phyloP scores from a whole-genome alignment of 1,140 invertebrate species.

The Pseudoatta argentina region DNA sequence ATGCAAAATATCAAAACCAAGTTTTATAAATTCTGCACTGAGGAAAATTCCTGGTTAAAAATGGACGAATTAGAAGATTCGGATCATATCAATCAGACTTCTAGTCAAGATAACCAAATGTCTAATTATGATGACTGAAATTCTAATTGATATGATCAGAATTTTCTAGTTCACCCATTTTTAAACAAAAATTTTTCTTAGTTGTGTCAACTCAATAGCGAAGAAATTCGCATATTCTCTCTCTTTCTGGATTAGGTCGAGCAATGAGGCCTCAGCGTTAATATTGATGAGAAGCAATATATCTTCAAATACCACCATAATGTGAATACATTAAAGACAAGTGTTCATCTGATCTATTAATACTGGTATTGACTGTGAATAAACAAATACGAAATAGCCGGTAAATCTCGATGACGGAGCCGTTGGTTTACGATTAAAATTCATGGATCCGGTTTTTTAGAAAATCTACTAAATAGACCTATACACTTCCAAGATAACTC shows the following conservation, averaged over 20 bases:
- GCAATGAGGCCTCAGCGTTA: conserved; percentile 13
- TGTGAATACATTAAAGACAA: neutral
- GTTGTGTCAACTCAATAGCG: neutral
- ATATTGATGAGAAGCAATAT: conserved; percentile 30
- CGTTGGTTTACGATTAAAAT: conserved; percentile 11
- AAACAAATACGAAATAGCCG: conserved; percentile 3
- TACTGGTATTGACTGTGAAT: conserved; percentile 3
- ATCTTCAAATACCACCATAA: neutral
- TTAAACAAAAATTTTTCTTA: too few relatives aligned
- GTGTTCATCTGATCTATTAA: conserved; percentile 1
- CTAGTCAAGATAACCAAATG: too few relatives aligned
- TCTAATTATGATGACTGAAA: too few relatives aligned
- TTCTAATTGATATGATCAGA: too few relatives aligned
- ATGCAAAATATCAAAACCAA: conserved; percentile 1
- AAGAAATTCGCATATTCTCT: neutral
- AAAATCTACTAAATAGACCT: neutral
- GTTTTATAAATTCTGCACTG: neutral
- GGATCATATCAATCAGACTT: too few relatives aligned
- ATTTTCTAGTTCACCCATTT: too few relatives aligned
- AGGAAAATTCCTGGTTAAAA: too few relatives aligned
- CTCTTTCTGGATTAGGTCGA: neutral
- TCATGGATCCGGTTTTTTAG: conserved; percentile 7
- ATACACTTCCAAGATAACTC: neutral
- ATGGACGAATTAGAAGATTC: too few relatives aligned
- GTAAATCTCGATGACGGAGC: neutral